Base-by-base conservation (phyloP, 23 tunicate genomes). In the Halocynthia aurantium region DNA sequence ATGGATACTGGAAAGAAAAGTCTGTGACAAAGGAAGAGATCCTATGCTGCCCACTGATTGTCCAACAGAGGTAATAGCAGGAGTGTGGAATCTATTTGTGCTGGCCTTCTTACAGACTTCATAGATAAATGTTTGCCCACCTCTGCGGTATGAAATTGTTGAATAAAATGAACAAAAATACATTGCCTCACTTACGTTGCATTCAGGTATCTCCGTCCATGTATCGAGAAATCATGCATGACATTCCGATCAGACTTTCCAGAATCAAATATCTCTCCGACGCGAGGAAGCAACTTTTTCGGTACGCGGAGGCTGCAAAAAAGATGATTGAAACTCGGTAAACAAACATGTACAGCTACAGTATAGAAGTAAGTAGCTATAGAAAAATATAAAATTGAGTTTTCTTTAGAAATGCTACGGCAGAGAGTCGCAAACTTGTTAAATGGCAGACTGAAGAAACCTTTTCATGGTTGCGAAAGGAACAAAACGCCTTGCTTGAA, bases 141-240 rank as follows among this genome's bases (percentile, higher is more conserved):
- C 44, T 31, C 44, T 31, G 44, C 44, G 44, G 44, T 31, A 31
- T 31, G 44, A 31, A 4, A 31, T 31, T 31, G 44, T 31, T 31
- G 44, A 31, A 0, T 0, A 0, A 31, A 31, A 31, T 31, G 44
- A 31, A 31, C n/a, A 31, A 31, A 31, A 31, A 31, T 31, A 31
- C 44, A 31, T 31, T 31, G 44, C 44, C 44, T 31, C 44, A 31
- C 44, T 31, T 31, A 31, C 44, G 2, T 31, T 31, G 44, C 44
- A 31, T 49, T 53, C 66, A 74, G 78, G 80, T 89, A 7, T 89
- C 96, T 5, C 96, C 96, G 2, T 80, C 96, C n/a, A 89, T 89
- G 96, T 89, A 72, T 69, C 77, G 96, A 0, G 96, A 89, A 70
- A 89, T 89, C 6, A 89, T 89, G 82, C 82, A 89, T 50, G 96